Base-by-base conservation (phyloP, 1,140 invertebrate species). In the Atta colombica region DNA sequence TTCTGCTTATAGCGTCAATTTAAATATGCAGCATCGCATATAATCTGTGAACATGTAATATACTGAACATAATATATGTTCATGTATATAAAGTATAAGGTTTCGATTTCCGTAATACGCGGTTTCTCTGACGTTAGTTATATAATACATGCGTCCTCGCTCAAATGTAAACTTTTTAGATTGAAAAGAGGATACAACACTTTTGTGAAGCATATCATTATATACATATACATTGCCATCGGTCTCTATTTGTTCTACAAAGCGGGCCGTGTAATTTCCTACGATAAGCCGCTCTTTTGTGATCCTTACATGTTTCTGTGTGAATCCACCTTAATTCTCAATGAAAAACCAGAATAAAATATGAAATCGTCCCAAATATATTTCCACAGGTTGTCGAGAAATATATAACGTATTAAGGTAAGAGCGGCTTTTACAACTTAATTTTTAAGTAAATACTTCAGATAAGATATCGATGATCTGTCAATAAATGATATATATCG, bases 81-180 rank as follows among this genome's bases (percentile, higher is more conserved):
- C 21, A 75, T 25, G 31, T 45, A 39, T 1, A n/a, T 75, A 21
- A 1, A 60, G 31, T 14, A n/a, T 14, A 10, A 35, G 53, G n/a
- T 25, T 60, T 74, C 31, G 10, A 74, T 60, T 60, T 60, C 55
- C 35, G 7, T 39, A 75, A 75, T 74, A 75, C n/a, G 55, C 14
- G 35, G 55, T 75, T 75, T 75, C n/a, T n/a, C 31, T 60, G 21
- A 60, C n/a, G 61, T 75, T 39, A 75, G 14, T 75, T 75, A 60
- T 25, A 45, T 45, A 75, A 75, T 16, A 75, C 35, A 60, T 45
- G 72, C n/a, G 28, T 74, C n/a, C 63, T 81, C 18, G n/a, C 45
- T 72, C 7, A 28, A 69, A 51, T 28, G 28, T 55, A 28, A 81
- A 66, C 28, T 85, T 77, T 85, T 66, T 25, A 53, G 51, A 85